Evolutionary conservation across 2,888 invertebrate genomes (phyloP), one percentile per base, ranked within the genome.

Genomic region (Erebia aethiops): DNA sequence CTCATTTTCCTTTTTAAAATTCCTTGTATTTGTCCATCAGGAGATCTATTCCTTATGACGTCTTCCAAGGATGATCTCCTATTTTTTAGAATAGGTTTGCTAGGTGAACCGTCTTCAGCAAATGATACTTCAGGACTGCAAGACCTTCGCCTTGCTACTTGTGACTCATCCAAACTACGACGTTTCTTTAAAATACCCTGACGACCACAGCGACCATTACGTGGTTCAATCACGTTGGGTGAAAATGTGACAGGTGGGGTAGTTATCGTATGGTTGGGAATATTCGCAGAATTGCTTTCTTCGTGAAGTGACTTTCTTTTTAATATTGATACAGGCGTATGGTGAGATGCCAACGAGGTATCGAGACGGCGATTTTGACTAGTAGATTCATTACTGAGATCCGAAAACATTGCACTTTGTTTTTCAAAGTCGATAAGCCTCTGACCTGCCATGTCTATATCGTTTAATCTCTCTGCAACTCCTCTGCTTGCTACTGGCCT

Each of bases 121-220:
- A 94, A 94, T 14, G 95, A 95, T 57, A 95, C 95, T 81, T 96
- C 96, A 2, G 96, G 96, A 72, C 96, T 96, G 77, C 95, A 96
- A 69, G 96, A 96, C 67, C 96, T 93, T 77, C 95, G 94, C 60
- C 95, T 89, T 75, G 95, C 92, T 67, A 96, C 96, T 86, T 96
- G 95, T 35, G 95, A 95, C 83, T 97, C 97, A 78, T 97, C 97
- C 77, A 97, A 91, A 81, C 97, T 97, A 70, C 97, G 95, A 49
- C 97, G 95, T 89, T 97, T 97, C 87, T 97, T 97, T 75, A 97
- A 92, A 82, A 97, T 97, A 61, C 97, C 97, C 85, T 96, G 96
- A 69, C 95, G 95, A 72, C 89, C 89, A 51, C 93, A 88, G 41
- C 93, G 93, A 70, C 94, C 91, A 70, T 95, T 94, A 46, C 95